Base-by-base conservation (phyloP, 2,797 vertebrate genomes). In the Anguilla pacifica region DNA sequence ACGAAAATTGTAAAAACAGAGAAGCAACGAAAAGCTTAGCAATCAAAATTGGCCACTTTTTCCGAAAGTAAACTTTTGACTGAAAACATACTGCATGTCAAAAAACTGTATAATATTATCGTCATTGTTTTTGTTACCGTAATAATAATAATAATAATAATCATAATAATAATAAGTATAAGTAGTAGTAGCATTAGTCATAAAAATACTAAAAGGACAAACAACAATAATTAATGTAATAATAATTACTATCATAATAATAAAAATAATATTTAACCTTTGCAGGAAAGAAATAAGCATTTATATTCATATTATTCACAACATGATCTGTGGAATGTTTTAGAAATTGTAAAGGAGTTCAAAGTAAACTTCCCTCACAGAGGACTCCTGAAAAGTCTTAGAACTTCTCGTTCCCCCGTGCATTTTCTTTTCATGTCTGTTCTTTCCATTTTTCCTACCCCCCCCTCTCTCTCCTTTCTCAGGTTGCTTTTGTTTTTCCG, bases 291-390 rank as follows among this genome's bases (percentile, higher is more conserved):
- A 86, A 70, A 72, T 72, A 31, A 85, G 13, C 51, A 84, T 84
- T 84, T 35, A 17, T 67, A 43, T 86, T 70, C 35, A 87, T 86
- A 87, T 82, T 88, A 86, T 88, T 90, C 86, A 90, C 84, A 87
- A 81, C 90, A 89, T 85, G 83, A 84, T 88, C 2, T 53, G 28
- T 72, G 83, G 51, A 53, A 46, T 85, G 83, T 88, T 87, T 84
- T 84, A 49, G 72, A 72, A 95, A 94, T 94, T 94, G 94, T 95
- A 94, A 93, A 94, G 92, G 88, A 95, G 95, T 96, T 96, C 94
- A 95, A 95, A 96, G 94, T 94, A 93, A 93, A 94, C 90, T 93
- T 91, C 92, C 92, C 90, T 93, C 92, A 92, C 94, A 94, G 93
- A 95, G 94, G 93, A 95, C 94, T 90, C 90, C 91, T 89, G 92